A percentile compares a stretch with the other conserved stretches of the same genome.
These are phyloP conservation scores for Setipinna tenuifilis DNA, from an alignment of 2,797 vertebrate species.

Conservation along the genomic window DNA sequence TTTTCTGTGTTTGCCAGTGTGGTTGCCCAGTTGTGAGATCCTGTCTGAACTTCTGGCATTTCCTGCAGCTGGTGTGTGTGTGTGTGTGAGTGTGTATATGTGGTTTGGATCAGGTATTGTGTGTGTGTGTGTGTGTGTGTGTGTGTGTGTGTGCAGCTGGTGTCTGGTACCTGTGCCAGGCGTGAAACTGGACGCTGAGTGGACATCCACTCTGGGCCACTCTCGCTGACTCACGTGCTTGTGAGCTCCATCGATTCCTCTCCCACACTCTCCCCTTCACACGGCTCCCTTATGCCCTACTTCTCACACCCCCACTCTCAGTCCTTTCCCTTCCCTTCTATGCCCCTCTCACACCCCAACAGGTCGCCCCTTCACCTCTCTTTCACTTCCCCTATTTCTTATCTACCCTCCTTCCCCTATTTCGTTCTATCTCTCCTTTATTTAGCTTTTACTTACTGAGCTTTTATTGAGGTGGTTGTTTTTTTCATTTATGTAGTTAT, in stretches of 20 bases:
- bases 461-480: too few species aligned
- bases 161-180: constrained; percentile 1
- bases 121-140: not conserved
- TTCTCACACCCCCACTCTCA: constrained; percentile 2
- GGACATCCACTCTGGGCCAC: not conserved
- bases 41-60: constrained; percentile 19
- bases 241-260: not conserved
- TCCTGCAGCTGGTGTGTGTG: constrained; percentile 13
- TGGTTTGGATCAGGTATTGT: not conserved
- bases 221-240: not conserved
- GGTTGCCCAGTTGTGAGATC: constrained; percentile 24
- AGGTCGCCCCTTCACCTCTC: not conserved
- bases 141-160: not conserved
- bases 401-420: not conserved
- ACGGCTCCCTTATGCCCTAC: not conserved
- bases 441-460: too few species aligned
- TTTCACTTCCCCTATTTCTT: not conserved
- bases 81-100: constrained; percentile 8
- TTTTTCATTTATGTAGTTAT: too few species aligned
- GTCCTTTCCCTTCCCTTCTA: not conserved
- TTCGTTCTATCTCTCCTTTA: too few species aligned
- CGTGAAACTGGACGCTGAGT: not conserved
- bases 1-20: constrained; percentile 11
- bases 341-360: not conserved
- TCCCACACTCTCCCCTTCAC: not conserved